Base-by-base conservation (phyloP, 2,888 invertebrate species). In the Pinctada fucata region DNA sequence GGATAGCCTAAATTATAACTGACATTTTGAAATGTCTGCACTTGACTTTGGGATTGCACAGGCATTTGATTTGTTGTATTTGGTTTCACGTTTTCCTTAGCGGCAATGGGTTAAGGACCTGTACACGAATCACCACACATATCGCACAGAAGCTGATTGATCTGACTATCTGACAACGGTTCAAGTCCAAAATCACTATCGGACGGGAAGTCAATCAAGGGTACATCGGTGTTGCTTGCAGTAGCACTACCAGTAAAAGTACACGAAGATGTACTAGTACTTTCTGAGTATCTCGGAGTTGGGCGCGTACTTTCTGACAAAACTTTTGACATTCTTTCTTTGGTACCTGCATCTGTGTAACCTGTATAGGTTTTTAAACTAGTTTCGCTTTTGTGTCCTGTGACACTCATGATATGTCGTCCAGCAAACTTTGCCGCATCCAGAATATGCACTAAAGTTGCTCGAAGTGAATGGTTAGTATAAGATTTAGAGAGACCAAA, bases 361-460 rank as follows among this genome's bases (percentile, higher is more conserved):
- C 58, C 58, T 52, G 58, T 52, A 52, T 52, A 52, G 10, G 58
- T 52, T 52, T 52, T 52, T 52, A 52, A 52, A 52, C 58, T 52
- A 8, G 6, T 52, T 8, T 52, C 58, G 10, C 58, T 52, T 10
- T 52, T 52, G 5, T 52, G 10, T 10, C 58, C 58, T 52, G 58
- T 52, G 10, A 52, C 58, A 52, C 58, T 52, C 58, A 52, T 52
- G 5, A 52, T 52, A 10, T 52, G 75, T n/a, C 67, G 6, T 49
- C 75, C 67, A 16, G 66, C 16, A 51, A 75, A 50, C n/a, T 48
- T 51, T 3, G 67, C 68, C 10, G 31, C 48, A 67, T 75, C 75
- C 16, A 75, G 45, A 16, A 75, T 51, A 45, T 51, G 45, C 6
- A 75, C 67, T 6, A 64, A 8, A 2, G 75, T 75, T 45, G 67